These are phyloP conservation scores for Heliconius ismenius DNA, from an alignment of 2,888 invertebrate genomes.

Conservation along the genomic window DNA sequence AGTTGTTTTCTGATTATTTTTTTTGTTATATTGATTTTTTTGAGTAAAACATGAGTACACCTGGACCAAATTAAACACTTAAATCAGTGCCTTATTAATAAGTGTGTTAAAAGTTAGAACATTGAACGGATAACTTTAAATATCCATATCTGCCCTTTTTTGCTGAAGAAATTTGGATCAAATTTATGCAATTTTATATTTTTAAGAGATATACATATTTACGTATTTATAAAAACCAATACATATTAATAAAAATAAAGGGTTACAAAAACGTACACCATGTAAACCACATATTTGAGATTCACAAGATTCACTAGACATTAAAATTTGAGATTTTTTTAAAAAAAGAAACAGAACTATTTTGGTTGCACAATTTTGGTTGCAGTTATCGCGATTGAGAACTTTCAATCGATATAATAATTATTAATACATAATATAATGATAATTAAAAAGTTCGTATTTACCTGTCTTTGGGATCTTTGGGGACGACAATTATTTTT, in stretches of 20 bases:
- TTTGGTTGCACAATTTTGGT: no score
- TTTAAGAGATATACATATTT: neutral
- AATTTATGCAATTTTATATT: neutral
- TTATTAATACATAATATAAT: neutral
- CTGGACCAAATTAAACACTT: no score
- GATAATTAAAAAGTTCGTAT: neutral
- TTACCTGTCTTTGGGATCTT: constrained; percentile 4
- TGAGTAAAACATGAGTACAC: no score
- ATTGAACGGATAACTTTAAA: neutral
- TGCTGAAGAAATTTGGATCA: neutral
- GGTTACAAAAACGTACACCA: neutral
- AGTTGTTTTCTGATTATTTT: no score
- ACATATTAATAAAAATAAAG: neutral
- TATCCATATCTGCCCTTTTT: constrained; percentile 8
- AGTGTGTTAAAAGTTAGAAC: neutral
- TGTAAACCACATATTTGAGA: neutral
- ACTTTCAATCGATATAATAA: neutral
- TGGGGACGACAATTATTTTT: neutral
- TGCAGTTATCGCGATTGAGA: neutral
- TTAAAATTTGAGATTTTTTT: neutral
- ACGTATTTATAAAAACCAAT: neutral
- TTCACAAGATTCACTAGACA: neutral
- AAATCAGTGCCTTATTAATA: no score
- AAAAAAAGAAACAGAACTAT: neutral
- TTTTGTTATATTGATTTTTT: no score